These are phyloP conservation scores for Perca flavescens DNA, from an alignment of 2,113 vertebrate genomes.

Conservation along the genomic window DNA sequence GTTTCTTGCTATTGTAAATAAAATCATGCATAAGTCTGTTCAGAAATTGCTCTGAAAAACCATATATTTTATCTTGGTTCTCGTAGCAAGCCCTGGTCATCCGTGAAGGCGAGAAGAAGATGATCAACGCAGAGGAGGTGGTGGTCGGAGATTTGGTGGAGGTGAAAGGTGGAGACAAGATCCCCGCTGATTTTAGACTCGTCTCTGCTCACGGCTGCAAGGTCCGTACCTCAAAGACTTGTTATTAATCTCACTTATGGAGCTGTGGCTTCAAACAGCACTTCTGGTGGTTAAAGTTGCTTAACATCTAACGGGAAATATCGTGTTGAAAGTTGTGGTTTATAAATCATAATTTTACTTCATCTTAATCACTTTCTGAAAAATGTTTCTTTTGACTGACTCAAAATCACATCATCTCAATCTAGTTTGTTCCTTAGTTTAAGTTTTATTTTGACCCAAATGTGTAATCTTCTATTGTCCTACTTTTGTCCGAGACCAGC, in stretches of 20 bases:
- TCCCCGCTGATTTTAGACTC: constrained; percentile 94
- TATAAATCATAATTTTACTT: too few species aligned
- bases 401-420: too few species aligned
- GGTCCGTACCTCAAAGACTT: constrained; percentile 75
- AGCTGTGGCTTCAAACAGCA: background rate
- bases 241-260: background rate
- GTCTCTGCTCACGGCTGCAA: constrained; percentile 95
- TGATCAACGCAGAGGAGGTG: constrained; percentile 93
- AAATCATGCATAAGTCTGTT: background rate
- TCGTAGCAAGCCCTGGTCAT: constrained; percentile 95
- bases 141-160: constrained; percentile 95
- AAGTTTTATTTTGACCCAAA: too few species aligned
- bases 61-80: background rate
- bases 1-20: rapidly evolving
- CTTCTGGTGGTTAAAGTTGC: too few species aligned
- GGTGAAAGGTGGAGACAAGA: constrained; percentile 96
- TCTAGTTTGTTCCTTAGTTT: too few species aligned
- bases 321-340: too few species aligned
- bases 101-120: constrained; percentile 93
- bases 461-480: too few species aligned
- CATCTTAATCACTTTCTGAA: too few species aligned
- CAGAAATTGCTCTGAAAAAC: background rate
- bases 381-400: background rate
- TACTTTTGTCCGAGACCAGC: too few species aligned
- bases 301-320: too few species aligned